Base-by-base conservation (phyloP, 2,113 vertebrate species). In the Scartelaos histophorus region DNA sequence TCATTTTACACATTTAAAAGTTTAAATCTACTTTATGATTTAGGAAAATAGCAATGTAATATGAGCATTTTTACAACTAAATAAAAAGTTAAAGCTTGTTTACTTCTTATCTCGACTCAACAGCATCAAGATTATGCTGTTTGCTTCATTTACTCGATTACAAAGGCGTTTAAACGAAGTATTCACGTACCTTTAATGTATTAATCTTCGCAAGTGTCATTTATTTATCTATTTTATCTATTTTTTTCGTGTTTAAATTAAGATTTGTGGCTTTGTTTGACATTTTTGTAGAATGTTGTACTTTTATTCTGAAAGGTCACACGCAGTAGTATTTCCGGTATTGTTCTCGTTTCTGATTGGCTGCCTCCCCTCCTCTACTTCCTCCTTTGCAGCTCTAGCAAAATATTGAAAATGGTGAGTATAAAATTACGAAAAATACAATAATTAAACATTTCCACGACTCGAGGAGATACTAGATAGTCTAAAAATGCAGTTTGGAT, bases 381-480 rank as follows among this genome's bases (percentile, higher is more conserved):
- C 92, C 90, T 86, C 80, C 87, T 83, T 66, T 79, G 64, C 67
- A 71, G 74, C 57, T 66, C 74, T 85, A 81, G 85, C 84, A 78
- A 81, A 86, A 87, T 86, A 87, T 74, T 15, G 15, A 93, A 90
- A 79, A 93, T 93, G 92, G 92, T 93, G 81, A 92, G 92, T 90
- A 82, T 67, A 74, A 88, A 90, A 85, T 61, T 80, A 77, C 77
- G 68, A 73, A 73, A 81, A 75, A 56, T 57, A 17, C 53, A 16
- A 62, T 1, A 21, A 70, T 85, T 77, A 0, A 38, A 9, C 25
- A 0, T 17, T 13, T 25, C 11, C 10, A 12, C 1, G 29, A 15
- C 38, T 5, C 1, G 24, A 7, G 11, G 35, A 45, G 35, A 29
- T 6, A 3, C 16, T 0, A 5, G 15, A 43, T 1, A 3, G 0